These are phyloP conservation scores for Globodera rostochiensis DNA, from an alignment of 1,140 invertebrate genomes.

Conservation along the genomic window DNA sequence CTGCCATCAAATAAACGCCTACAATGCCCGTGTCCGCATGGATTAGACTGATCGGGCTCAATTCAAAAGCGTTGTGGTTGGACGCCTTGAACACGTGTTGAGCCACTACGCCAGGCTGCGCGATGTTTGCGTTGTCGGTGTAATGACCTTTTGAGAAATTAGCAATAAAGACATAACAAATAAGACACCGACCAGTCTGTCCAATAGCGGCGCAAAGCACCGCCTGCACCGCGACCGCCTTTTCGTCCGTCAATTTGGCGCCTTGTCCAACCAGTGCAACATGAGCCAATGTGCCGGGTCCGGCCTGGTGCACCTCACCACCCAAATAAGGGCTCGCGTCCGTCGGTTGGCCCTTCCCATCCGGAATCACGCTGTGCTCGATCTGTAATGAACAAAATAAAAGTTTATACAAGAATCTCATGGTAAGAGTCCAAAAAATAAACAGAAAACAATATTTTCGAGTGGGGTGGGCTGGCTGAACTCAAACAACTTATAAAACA, in stretches of 20 bases:
- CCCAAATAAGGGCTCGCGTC: slow-evolving; percentile 48
- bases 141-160: slow-evolving; percentile 32
- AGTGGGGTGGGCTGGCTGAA: too few species aligned
- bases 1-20: slow-evolving; percentile 57
- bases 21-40: slow-evolving; percentile 56
- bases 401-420: too few species aligned
- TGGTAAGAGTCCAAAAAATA: too few species aligned
- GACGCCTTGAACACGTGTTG: slow-evolving; percentile 43
- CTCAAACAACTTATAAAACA: too few species aligned
- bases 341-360: slow-evolving; percentile 38
- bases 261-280: slow-evolving; percentile 61
- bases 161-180: slow-evolving; percentile 33
- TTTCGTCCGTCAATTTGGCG: slow-evolving; percentile 51
- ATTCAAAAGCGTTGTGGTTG: slow-evolving; percentile 48
- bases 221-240: slow-evolving; percentile 56
- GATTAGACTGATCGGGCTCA: slow-evolving; percentile 49
- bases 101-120: slow-evolving; percentile 44
- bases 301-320: slow-evolving; percentile 53
- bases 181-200: slow-evolving; percentile 24
- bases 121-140: slow-evolving; percentile 42
- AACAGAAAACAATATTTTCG: too few species aligned
- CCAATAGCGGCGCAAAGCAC: slow-evolving; percentile 55
- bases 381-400: not conserved
- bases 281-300: slow-evolving; percentile 46
- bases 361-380: slow-evolving; percentile 27